Evolutionary conservation across 2,888 invertebrate genomes (phyloP).

Genomic region (Epirrhoe tristata): DNA sequence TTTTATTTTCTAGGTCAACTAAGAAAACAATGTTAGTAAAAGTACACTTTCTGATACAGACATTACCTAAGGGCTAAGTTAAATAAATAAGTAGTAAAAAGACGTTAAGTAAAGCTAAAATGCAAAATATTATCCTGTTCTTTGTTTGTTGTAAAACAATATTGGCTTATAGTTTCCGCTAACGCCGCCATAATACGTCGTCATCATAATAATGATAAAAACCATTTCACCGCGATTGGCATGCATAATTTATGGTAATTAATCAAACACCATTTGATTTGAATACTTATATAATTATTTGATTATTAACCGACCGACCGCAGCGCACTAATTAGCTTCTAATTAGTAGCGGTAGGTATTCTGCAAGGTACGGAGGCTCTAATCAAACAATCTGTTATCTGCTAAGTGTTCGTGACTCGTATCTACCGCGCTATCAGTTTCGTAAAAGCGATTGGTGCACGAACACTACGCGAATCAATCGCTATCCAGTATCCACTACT

Average conservation of each 20-base stretch:
- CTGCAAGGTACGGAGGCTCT: conserved; percentile 13
- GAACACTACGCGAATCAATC: not conserved
- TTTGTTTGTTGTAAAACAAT: too few relatives aligned
- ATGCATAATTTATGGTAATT: not conserved
- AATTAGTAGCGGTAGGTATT: conserved; percentile 16
- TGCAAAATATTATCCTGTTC: too few relatives aligned
- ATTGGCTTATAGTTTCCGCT: too few relatives aligned
- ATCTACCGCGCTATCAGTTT: conserved; percentile 26
- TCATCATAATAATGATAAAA: not conserved
- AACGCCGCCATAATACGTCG: too few relatives aligned
- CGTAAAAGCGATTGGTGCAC: conserved; percentile 4
- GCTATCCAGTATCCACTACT: not conserved
- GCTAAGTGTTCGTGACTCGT: conserved; percentile 33
- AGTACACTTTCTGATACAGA: not conserved
- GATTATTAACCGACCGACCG: conserved; percentile 20
- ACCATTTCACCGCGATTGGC: not conserved
- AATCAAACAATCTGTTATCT: conserved; percentile 33
- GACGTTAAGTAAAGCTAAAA: too few relatives aligned
- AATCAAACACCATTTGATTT: not conserved
- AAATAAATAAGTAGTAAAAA: too few relatives aligned
- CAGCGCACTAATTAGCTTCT: conserved; percentile 23
- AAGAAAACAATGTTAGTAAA: not conserved
- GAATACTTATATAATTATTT: conserved; percentile 9
- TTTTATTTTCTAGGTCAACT: not conserved
- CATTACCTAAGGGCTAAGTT: too few relatives aligned